phyloP scores from a whole-genome alignment of 2,888 invertebrate genomes.

The Hydropsyche betteni region DNA sequence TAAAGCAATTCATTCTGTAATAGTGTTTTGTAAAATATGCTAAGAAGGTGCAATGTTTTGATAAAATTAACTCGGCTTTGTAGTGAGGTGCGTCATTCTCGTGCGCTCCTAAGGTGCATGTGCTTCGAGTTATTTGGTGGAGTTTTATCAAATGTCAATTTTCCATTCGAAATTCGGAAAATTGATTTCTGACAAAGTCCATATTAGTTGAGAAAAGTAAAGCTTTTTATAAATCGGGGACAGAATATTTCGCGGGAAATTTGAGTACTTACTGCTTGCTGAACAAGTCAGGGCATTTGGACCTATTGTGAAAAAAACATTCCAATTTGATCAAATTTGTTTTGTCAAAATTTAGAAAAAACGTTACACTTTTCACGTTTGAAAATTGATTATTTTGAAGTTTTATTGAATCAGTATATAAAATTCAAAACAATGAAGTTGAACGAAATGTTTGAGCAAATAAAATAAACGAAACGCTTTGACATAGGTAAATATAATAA shows the following conservation, averaged over 20 bases:
- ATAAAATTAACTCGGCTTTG: too few species aligned
- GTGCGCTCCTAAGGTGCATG: slow-evolving; percentile 5
- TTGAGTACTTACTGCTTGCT: slow-evolving; percentile 64
- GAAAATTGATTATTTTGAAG: too few species aligned
- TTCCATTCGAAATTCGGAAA: neutral
- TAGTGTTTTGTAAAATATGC: too few species aligned
- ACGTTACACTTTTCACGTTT: neutral
- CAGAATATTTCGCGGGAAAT: slow-evolving; percentile 20
- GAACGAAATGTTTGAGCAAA: too few species aligned
- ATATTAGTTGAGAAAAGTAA: slow-evolving; percentile 33
- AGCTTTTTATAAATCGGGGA: slow-evolving; percentile 27
- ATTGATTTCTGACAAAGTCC: slow-evolving; percentile 1
- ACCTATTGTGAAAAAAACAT: slow-evolving; percentile 65
- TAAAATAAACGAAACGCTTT: too few species aligned
- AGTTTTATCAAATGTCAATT: neutral
- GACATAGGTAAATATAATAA: too few species aligned
- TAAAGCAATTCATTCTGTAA: too few species aligned
- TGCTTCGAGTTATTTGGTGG: neutral
- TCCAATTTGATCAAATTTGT: slow-evolving; percentile 51
- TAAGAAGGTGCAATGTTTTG: too few species aligned
- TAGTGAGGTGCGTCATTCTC: slow-evolving; percentile 3
- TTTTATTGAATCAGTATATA: too few species aligned
- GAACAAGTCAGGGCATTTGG: slow-evolving; percentile 68
- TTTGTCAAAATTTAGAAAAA: slow-evolving; percentile 35
- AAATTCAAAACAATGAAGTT: too few species aligned